Evolutionary conservation across 2,113 vertebrate genomes (phyloP).

Genomic region (Corydoras maculifer): DNA sequence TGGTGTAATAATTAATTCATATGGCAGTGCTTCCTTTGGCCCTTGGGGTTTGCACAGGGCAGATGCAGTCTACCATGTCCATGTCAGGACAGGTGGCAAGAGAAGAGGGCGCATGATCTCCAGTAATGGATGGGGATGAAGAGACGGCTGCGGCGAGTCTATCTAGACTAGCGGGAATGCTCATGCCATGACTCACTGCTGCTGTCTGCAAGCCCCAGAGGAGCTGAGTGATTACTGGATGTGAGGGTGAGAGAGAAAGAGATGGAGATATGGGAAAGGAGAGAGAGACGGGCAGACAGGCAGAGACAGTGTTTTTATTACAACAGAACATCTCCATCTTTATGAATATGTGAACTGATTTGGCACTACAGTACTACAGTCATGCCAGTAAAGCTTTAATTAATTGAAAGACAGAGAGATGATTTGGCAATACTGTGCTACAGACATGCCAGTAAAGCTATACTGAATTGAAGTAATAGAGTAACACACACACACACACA

Average conservation of each 20-base stretch:
- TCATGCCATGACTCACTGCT: slow-evolving; percentile 38
- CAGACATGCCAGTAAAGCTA: background rate
- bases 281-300: slow-evolving; percentile 8
- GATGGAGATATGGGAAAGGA: slow-evolving; percentile 12
- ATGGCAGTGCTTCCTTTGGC: slow-evolving; percentile 14
- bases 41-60: slow-evolving; percentile 22
- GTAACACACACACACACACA: background rate
- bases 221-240: slow-evolving; percentile 40
- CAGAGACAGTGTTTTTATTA: slow-evolving; percentile 16
- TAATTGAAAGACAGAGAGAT: slow-evolving; percentile 1
- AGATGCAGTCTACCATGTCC: slow-evolving; percentile 34
- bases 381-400: slow-evolving; percentile 17
- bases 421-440: slow-evolving; percentile 3
- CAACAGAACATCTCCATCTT: slow-evolving; percentile 8
- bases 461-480: background rate
- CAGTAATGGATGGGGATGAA: slow-evolving; percentile 43
- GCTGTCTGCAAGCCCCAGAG: slow-evolving; percentile 23
- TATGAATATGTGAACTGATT: slow-evolving; percentile 9
- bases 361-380: slow-evolving; percentile 6
- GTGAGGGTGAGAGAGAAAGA: slow-evolving; percentile 30
- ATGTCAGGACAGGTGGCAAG: slow-evolving; percentile 39
- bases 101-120: slow-evolving; percentile 36
- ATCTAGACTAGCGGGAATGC: slow-evolving; percentile 41
- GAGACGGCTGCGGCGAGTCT: slow-evolving; percentile 24
- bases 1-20: slow-evolving; percentile 39